Percentiles rank a stretch among this genome's conserved stretches.
These are phyloP conservation scores for Monochamus alternatus DNA, from an alignment of 2,888 invertebrate genomes.

Conservation along the genomic window DNA sequence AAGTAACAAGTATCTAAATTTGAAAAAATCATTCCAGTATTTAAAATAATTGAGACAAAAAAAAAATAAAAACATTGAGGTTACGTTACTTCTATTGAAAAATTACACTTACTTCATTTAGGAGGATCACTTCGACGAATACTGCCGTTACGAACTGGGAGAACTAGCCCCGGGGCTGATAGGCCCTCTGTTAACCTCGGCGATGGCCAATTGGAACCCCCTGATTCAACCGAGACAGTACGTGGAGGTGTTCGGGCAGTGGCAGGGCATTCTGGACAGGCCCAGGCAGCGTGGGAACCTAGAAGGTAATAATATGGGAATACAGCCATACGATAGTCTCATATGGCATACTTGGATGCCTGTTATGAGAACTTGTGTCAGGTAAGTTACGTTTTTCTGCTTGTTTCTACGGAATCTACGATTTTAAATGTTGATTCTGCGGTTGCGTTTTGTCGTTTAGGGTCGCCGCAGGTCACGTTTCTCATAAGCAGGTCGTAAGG, in stretches of 20 bases:
- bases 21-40: no score
- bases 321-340: constrained; percentile 85
- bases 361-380: constrained; percentile 80
- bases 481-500: no score
- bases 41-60: no score
- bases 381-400: constrained; percentile 73
- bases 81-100: no score
- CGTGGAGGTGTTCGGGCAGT: constrained; percentile 78
- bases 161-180: constrained; percentile 89
- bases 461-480: no score
- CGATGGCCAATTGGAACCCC: constrained; percentile 86
- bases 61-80: no score
- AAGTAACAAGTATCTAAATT: no score
- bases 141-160: constrained; percentile 87
- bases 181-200: constrained; percentile 85
- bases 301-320: constrained; percentile 71
- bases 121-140: constrained; percentile 82
- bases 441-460: no score
- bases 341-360: constrained; percentile 95
- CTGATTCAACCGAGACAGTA: constrained; percentile 79
- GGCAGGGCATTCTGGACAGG: constrained; percentile 78
- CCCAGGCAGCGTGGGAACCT: constrained; percentile 66
- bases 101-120: constrained; percentile 56
- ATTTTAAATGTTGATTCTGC: neutral
- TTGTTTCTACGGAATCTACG: constrained; percentile 48